Percentiles rank a stretch among this genome's conserved stretches.
These are phyloP conservation scores for Morus bassanus DNA, from an alignment of 2,797 vertebrate species.

Conservation along the genomic window DNA sequence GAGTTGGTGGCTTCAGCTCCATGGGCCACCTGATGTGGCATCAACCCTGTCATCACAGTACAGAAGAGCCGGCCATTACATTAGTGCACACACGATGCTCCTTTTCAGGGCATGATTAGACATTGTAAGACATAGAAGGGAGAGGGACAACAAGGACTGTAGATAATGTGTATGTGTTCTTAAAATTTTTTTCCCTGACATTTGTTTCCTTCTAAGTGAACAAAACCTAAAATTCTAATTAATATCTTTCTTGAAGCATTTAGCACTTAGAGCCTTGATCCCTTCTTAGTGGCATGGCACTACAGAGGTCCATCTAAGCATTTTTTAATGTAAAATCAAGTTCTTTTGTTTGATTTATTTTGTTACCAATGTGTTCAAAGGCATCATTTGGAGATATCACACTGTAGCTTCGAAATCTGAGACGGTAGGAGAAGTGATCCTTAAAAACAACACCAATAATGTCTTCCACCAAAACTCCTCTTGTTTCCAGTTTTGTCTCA, in stretches of 20 bases:
- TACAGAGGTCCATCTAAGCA: not conserved
- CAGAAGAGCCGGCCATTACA: not conserved
- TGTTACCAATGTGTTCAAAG: constrained; percentile 10
- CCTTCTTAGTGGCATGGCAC: not conserved
- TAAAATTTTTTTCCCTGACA: not conserved
- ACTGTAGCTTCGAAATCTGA: not conserved
- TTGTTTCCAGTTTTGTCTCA: not conserved
- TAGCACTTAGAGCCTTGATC: not conserved
- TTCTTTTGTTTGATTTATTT: not conserved
- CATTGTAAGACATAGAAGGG: not conserved
- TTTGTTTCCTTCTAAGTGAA: not conserved
- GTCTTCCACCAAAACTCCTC: fast-evolving
- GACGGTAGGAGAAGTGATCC: constrained; percentile 52
- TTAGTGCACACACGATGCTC: not conserved
- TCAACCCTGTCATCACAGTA: fast-evolving
- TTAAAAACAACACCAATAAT: constrained; percentile 45
- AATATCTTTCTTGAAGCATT: not conserved
- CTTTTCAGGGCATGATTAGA: not conserved
- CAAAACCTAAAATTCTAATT: not conserved
- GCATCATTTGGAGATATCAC: not conserved
- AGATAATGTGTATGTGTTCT: not conserved
- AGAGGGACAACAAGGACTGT: not conserved
- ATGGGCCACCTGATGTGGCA: not conserved
- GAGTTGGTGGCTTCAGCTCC: not conserved
- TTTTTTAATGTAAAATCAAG: not conserved